Evolutionary conservation across 1,140 invertebrate species (phyloP), one percentile per base, ranked within the genome.

Genomic region (Diprion similis): DNA sequence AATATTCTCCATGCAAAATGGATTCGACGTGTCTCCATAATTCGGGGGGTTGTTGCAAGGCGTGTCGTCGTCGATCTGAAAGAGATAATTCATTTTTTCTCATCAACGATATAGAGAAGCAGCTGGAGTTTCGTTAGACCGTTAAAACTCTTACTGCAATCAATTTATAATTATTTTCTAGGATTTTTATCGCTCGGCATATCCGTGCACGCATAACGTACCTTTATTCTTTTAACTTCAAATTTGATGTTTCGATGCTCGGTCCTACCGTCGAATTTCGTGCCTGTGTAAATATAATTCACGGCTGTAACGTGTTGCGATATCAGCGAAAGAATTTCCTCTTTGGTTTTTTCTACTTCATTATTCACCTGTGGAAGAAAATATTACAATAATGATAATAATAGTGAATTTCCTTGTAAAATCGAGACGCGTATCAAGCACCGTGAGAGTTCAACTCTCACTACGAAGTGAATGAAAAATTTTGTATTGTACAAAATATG

Each of bases 271-370:
- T 96, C 94, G 88, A 99, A 99, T 84, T 94, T 95, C 48, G 98
- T 99, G 85, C 96, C 94, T 78, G 95, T 92, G 88, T 99, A 99
- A 85, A 99, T 99, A 84, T 96, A 96, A 90, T 99, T 99, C 77
- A 99, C 97, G 71, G 98, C 98, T 80, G 97, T 98, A 67, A 99
- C 97, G 86, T 99, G 98, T 87, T 98, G 97, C 59, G 97, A 96
- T 86, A 99, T 99, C 73, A 99, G 89, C 0, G 97, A 97, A 72
- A 98, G 91, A 83, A 99, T 99, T 90, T 99, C 98, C 88, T 99
- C 98, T 69, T 95, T 90, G 9, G 96, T 98, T 89, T 97, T 97
- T 82, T 94, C 94, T 79, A 89, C 89, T 82, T 94, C 93, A 45
- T 88, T 86, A 80, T 94, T 93, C 88, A 94, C 82, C 78, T 90